Conservation (phyloP, 2,113 vertebrate species). For the Dissostichus mawsoni region DNA sequence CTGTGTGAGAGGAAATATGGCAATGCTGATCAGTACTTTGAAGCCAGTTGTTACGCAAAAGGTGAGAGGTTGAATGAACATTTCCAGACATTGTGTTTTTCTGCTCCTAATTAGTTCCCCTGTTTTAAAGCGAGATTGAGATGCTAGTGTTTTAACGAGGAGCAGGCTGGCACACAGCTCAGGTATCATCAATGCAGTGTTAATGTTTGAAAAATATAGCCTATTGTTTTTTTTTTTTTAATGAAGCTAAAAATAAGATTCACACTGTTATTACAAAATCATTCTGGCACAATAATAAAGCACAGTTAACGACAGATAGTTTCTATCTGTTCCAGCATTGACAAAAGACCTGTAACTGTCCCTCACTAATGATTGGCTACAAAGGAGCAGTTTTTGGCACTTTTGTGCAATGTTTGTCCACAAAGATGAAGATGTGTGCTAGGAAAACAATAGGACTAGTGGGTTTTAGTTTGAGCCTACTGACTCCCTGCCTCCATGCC, state of each 20-base stretch:
- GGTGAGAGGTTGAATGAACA: conserved; percentile 57
- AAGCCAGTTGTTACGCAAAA: conserved; percentile 65
- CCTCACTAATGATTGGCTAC: background rate
- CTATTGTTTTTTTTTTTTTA: conserved; percentile 25
- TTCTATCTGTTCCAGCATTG: background rate
- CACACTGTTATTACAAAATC: background rate
- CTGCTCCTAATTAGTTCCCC: conserved; percentile 50
- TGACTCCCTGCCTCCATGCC: conserved; percentile 17
- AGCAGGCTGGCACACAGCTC: conserved; percentile 37
- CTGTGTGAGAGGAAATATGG: conserved; percentile 30
- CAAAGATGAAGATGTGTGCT: conserved; percentile 17
- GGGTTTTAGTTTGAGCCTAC: conserved; percentile 37
- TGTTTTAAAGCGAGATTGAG: conserved; percentile 41
- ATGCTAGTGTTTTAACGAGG: conserved; percentile 50
- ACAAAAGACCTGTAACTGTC: background rate
- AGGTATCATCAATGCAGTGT: background rate
- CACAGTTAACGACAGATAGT: background rate
- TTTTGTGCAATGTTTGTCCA: conserved; percentile 9
- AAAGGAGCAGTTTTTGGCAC: background rate
- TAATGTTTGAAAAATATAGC: conserved; percentile 24
- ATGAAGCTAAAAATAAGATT: background rate
- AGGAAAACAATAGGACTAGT: conserved; percentile 41
- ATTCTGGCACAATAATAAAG: background rate
- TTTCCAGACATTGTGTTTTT: conserved; percentile 46
- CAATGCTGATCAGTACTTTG: conserved; percentile 59